Evolutionary conservation across 2,113 vertebrate species (phyloP), one percentile per base, ranked within the genome.

Genomic region (Semnornis frantzii): DNA sequence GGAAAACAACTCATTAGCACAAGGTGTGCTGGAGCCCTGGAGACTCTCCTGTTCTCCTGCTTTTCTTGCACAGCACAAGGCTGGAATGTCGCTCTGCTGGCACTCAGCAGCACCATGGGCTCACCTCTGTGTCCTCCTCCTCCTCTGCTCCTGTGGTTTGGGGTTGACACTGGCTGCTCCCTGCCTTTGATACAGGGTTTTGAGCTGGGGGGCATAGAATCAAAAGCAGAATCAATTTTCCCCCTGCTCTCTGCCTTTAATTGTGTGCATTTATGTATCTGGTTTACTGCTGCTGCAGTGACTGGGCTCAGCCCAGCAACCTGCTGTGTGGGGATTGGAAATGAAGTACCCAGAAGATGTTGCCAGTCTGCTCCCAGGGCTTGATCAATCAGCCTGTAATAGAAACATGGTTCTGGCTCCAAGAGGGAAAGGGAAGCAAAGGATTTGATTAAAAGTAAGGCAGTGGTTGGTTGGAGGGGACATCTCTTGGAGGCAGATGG

Each of bases 1-100:
- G 76, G 85, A 94, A 96, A 97, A 95, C 94, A 97, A 31, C 94
- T 96, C 94, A 92, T 97, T 94, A 96, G 95, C 73, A 66, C 50
- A 15, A 90, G 76, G 58, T 75, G 46, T 20, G 42, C 63, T 13
- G 85, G 55, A 75, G 80, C 91, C 83, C 76, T 55, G 66, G 89
- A 90, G 85, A 88, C 11, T 81, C 17, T 46, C 46, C 62, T 42
- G 2, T 66, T 66, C 76, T 69, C 60, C 59, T n/a, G 28, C 54
- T 62, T 39, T 77, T 33, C 52, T 46, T 31, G 37, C 33, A 7
- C 57, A 27, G 79, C 5, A 1, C 54, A 31, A 72, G 87, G 62
- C 37, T 58, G 73, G 73, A 81, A 5, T 3, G 5, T 28, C 62
- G 88, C 80, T 62, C 70, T 91, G 48, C 34, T 20, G 60, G 76